A percentile compares a stretch with the other conserved stretches of the same genome.
These are phyloP conservation scores for Globia sparganii DNA, from an alignment of 2,888 invertebrate genomes.

Conservation along the genomic window DNA sequence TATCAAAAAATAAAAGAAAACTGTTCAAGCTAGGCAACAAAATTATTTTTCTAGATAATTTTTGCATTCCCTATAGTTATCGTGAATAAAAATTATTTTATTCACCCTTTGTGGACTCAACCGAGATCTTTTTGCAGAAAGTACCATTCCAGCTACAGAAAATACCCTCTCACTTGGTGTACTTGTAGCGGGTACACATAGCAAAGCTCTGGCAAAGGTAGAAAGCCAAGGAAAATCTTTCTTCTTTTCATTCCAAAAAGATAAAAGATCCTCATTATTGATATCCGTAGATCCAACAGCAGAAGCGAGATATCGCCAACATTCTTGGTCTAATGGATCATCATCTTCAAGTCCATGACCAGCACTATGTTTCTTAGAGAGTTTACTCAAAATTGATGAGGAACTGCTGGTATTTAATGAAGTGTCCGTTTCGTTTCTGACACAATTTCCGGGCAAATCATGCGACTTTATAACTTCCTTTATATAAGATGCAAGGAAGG, in stretches of 20 bases:
- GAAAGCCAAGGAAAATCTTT: background rate
- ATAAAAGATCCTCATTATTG: background rate
- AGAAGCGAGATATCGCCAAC: background rate
- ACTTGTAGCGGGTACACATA: conserved; percentile 5
- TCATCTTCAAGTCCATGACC: background rate
- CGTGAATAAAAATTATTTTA: conserved; percentile 4
- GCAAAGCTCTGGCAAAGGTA: background rate
- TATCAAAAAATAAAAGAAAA: no score
- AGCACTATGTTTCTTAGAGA: no score
- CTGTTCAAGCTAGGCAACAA: no score
- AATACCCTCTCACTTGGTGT: background rate
- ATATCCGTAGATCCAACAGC: background rate
- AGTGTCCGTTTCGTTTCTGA: no score
- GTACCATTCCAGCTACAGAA: conserved; percentile 4
- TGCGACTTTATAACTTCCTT: no score
- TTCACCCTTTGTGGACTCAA: conserved; percentile 1
- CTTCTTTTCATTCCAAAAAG: background rate
- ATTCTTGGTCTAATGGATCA: conserved; percentile 4
- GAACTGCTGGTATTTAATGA: no score
- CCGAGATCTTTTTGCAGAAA: background rate
- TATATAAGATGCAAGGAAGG: no score
- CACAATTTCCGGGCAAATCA: no score
- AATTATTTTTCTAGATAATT: background rate
- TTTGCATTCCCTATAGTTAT: background rate
- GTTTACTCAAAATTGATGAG: no score